Evolutionary conservation across 2,888 invertebrate genomes (phyloP).

Genomic region (Rhaphigaster nebulosa): DNA sequence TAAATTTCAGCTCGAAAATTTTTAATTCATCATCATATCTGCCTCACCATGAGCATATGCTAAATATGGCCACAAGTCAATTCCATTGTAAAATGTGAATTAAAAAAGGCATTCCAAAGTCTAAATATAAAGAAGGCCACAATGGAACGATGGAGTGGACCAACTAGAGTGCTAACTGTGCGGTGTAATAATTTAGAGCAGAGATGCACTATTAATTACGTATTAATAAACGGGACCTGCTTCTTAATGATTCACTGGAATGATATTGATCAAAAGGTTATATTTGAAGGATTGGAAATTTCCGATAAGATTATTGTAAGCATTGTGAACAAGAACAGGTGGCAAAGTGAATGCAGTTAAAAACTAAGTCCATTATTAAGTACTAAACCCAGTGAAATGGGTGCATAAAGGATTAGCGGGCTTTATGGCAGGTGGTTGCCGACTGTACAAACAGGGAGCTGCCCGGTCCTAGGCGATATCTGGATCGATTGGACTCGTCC

Average conservation of each 20-base stretch:
- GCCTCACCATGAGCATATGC: no score
- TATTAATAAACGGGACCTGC: neutral
- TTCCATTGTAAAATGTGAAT: no score
- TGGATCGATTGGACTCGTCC: slow-evolving; percentile 45
- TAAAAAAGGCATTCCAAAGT: no score
- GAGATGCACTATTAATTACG: no score
- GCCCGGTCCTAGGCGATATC: slow-evolving; percentile 13
- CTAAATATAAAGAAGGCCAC: no score
- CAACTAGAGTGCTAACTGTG: no score
- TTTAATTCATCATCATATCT: no score
- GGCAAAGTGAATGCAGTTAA: neutral
- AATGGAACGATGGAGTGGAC: no score
- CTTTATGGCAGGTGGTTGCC: neutral
- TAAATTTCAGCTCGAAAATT: no score
- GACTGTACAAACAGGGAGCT: neutral
- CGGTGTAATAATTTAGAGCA: no score
- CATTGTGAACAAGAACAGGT: neutral
- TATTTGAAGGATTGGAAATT: neutral
- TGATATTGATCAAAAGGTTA: neutral
- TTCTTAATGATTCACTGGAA: neutral
- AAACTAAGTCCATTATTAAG: neutral
- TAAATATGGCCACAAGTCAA: no score
- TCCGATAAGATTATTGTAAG: neutral
- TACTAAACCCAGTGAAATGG: neutral
- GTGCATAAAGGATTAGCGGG: neutral